Percentiles rank a stretch among this genome's conserved stretches.
Conservation (phyloP, 2,797 vertebrate genomes). For the Sebastolobus alascanus region DNA sequence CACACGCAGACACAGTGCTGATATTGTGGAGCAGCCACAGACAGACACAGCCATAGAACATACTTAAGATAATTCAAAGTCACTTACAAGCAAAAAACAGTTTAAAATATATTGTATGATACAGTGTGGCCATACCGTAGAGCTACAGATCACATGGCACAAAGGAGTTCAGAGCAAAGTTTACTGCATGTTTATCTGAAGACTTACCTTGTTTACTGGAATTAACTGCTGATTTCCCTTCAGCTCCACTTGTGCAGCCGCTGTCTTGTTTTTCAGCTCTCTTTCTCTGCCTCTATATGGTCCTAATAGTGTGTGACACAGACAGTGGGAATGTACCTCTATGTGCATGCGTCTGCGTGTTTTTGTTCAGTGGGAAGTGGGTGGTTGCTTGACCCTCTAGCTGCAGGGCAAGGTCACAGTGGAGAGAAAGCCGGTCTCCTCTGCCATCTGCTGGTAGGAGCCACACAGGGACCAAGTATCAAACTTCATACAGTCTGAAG, state of each 20-base stretch:
- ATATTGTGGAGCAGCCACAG: not conserved
- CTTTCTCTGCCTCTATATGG: not conserved
- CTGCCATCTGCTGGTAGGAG: constrained; percentile 74
- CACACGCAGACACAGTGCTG: not conserved
- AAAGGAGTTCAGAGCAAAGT: constrained; percentile 17
- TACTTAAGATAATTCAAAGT: not conserved
- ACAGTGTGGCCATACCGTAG: not conserved
- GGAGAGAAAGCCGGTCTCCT: not conserved
- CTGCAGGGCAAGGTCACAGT: constrained; percentile 66
- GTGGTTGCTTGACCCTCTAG: constrained; percentile 44
- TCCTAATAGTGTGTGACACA: not conserved
- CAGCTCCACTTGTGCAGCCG: constrained; percentile 4
- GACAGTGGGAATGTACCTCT: not conserved
- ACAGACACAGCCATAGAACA: not conserved
- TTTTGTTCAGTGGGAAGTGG: constrained; percentile 28
- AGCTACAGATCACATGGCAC: not conserved
- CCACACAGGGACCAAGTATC: not conserved
- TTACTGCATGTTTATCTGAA: not conserved
- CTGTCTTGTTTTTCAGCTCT: not conserved
- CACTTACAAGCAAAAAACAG: not conserved
- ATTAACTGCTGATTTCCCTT: constrained; percentile 4
- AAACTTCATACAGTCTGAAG: not conserved
- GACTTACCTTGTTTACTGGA: constrained; percentile 54
- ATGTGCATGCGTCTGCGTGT: constrained; percentile 20
- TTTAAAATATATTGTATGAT: not conserved